Conservation (phyloP, 1,140 invertebrate species). For the Samia ricini region DNA sequence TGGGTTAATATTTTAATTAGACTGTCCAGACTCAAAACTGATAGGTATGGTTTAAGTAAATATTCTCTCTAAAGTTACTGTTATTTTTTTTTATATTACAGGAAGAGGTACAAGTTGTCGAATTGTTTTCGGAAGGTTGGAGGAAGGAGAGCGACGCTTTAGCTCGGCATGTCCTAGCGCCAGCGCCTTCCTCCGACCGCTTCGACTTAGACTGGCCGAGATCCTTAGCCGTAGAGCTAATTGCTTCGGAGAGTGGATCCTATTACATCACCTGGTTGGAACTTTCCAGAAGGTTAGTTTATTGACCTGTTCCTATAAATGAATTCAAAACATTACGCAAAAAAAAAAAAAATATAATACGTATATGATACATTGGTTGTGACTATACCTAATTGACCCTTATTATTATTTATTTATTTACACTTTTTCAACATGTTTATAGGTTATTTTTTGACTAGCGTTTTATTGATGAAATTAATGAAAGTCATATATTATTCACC, state of each 20-base stretch:
- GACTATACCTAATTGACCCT: too few relatives aligned
- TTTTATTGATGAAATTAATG: too few relatives aligned
- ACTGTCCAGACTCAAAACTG: too few relatives aligned
- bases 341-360: too few relatives aligned
- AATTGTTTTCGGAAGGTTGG: conserved; percentile 93
- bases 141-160: conserved; percentile 59
- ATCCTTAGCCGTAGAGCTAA: conserved; percentile 87
- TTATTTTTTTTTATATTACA: conserved; percentile 20
- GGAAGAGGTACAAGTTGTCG: conserved; percentile 80
- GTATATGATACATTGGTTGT: too few relatives aligned
- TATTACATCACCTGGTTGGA: conserved; percentile 92
- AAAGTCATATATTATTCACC: too few relatives aligned
- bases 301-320: not conserved
- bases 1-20: too few relatives aligned
- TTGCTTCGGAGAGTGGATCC: conserved; percentile 84
- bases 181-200: conserved; percentile 78
- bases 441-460: too few relatives aligned
- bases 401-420: too few relatives aligned
- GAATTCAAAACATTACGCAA: not conserved
- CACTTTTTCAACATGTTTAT: too few relatives aligned
- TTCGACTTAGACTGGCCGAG: conserved; percentile 81
- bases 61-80: too few relatives aligned
- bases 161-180: conserved; percentile 66
- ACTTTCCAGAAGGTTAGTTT: conserved; percentile 78
- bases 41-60: too few relatives aligned